Evolutionary conservation across 2,797 vertebrate genomes (phyloP), one percentile per base, ranked within the genome.

Genomic region (Coranthus polyacanthus): DNA sequence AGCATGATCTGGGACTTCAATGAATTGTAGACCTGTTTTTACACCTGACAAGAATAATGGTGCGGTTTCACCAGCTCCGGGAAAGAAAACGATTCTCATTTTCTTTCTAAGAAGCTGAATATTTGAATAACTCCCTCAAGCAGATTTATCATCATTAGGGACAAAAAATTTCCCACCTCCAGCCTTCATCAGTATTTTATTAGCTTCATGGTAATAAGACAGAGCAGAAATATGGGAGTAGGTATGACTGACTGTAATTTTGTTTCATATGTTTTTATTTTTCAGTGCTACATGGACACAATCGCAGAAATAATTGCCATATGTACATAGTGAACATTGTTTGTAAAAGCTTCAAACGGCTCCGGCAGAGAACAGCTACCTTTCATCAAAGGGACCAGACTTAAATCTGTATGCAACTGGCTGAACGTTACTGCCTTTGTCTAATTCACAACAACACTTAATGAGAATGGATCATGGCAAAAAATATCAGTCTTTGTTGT

Each of bases 141-240:
- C 65, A 34, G 37, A 66, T 79, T 77, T 76, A 72, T 70, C 75
- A 67, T 70, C 60, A 75, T 75, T 78, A 84, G 8, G 6, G 65
- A 29, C 68, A 66, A 54, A 7, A 68, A 76, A 34, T 68, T 51
- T 20, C 24, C 21, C 38, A 42, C 44, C 65, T 63, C 63, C 51
- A 5, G 6, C 9, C 66, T 65, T 39, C 44, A 16, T 54, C 67
- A 66, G 18, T 36, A 29, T 59, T 78, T 55, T 69, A 41, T 65
- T 62, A 47, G 57, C 34, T 55, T 21, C 38, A 39, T 32, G 46
- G 13, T 59, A 20, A 36, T 18, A 45, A 41, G 61, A 45, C 29
- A 13, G 52, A 39, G 50, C 12, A 38, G 13, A 49, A 22, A 21
- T 38, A 56, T 10, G 45, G 3, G 16, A 53, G 36, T 4, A 52